A percentile compares a stretch with the other conserved stretches of the same genome.
Conservation (phyloP, 2,797 vertebrate genomes). For the Crocidura indochinensis region DNA sequence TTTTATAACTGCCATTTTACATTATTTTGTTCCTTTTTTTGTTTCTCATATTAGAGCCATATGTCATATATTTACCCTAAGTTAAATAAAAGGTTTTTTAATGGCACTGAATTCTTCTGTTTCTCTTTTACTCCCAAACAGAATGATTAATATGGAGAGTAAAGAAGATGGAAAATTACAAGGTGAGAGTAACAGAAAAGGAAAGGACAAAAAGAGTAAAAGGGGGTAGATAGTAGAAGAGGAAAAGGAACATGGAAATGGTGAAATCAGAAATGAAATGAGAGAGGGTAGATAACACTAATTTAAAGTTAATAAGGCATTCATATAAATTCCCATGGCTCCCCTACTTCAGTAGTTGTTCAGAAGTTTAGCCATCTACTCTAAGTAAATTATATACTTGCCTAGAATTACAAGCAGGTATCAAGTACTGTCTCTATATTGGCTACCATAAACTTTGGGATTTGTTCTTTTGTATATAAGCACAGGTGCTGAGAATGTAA, state of each 20-base stretch:
- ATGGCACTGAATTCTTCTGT: neutral
- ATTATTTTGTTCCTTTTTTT: neutral
- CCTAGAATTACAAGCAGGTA: neutral
- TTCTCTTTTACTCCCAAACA: neutral
- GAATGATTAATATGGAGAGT: neutral
- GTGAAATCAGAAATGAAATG: neutral
- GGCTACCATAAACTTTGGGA: neutral
- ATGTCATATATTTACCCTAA: neutral
- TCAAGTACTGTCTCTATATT: neutral
- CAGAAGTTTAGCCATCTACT: neutral
- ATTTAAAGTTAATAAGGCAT: neutral
- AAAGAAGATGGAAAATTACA: neutral
- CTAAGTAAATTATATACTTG: neutral
- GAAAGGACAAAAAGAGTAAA: neutral
- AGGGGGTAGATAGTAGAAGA: neutral
- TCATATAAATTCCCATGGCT: neutral
- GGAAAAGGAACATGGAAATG: neutral
- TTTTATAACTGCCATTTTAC: neutral
- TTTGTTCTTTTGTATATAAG: neutral
- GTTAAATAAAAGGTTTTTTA: neutral
- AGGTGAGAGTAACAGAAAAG: neutral
- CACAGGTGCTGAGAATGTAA: neutral
- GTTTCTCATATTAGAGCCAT: neutral
- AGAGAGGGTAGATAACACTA: neutral
- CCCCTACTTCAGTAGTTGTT: neutral